Percentiles rank a stretch among this genome's conserved stretches.
phyloP scores from a whole-genome alignment of 1,140 invertebrate species.

The Anastrepha ludens region DNA sequence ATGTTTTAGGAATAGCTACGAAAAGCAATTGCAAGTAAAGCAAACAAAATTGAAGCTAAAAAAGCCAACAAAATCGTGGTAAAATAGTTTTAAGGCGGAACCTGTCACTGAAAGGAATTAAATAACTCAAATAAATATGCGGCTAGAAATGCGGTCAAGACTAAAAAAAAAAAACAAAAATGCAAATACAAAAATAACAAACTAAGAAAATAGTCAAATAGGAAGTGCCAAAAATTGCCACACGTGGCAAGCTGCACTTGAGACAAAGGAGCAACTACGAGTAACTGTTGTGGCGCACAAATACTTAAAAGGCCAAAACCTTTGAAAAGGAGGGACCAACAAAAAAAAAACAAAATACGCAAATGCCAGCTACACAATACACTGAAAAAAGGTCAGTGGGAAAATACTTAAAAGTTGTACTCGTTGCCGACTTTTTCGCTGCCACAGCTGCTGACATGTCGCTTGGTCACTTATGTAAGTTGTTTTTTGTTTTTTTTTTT shows the following conservation, averaged over 20 bases:
- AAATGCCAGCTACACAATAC: background rate
- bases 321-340: background rate
- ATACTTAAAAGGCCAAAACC: background rate
- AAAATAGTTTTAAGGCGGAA: background rate
- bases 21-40: no score
- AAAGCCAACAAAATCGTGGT: background rate
- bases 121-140: conserved; percentile 9
- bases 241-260: background rate
- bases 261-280: background rate
- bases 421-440: background rate
- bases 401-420: background rate
- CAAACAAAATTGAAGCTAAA: background rate
- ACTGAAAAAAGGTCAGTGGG: background rate
- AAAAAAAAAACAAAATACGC: background rate
- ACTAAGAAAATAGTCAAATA: background rate
- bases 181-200: background rate
- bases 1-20: no score
- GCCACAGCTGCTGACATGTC: background rate
- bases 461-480: background rate
- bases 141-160: background rate
- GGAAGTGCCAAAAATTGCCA: background rate
- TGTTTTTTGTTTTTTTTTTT: background rate
- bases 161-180: background rate
- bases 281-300: background rate
- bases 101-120: background rate